These are phyloP conservation scores for Lamprotornis superbus DNA, from an alignment of 2,113 vertebrate genomes.

Conservation along the genomic window DNA sequence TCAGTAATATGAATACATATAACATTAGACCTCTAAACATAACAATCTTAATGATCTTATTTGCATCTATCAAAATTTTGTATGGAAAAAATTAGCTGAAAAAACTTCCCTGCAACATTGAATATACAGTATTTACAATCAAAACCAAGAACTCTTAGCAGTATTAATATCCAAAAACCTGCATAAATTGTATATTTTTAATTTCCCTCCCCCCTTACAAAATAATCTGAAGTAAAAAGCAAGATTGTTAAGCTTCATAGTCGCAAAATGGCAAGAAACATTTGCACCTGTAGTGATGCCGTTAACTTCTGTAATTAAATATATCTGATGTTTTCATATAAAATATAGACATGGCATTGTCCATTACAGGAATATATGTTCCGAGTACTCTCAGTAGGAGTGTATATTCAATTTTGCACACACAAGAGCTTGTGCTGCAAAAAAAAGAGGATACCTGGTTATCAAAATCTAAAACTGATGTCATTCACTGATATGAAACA, in stretches of 20 bases:
- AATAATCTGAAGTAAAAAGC: constrained; percentile 73
- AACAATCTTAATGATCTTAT: constrained; percentile 62
- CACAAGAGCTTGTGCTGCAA: constrained; percentile 51
- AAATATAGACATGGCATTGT: constrained; percentile 50
- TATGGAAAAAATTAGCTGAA: constrained; percentile 75
- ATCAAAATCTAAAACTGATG: constrained; percentile 13
- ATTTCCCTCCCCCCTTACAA: constrained; percentile 55
- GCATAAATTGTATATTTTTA: constrained; percentile 66
- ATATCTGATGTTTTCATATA: constrained; percentile 22
- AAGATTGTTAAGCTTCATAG: constrained; percentile 56
- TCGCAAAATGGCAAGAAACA: constrained; percentile 39
- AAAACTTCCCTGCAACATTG: constrained; percentile 70
- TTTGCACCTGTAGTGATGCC: constrained; percentile 53
- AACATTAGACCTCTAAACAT: constrained; percentile 80
- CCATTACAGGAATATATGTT: constrained; percentile 36
- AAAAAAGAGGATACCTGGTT: constrained; percentile 27
- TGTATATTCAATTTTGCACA: constrained; percentile 57
- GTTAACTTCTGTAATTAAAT: constrained; percentile 45
- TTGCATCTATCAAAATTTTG: constrained; percentile 81
- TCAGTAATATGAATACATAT: constrained; percentile 79
- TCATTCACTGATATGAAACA: constrained; percentile 23
- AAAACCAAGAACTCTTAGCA: constrained; percentile 62
- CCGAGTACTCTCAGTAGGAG: constrained; percentile 35
- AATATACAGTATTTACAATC: constrained; percentile 86
- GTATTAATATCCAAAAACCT: constrained; percentile 67